phyloP scores from a whole-genome alignment of 2,113 vertebrate species.

The Bos indicus region DNA sequence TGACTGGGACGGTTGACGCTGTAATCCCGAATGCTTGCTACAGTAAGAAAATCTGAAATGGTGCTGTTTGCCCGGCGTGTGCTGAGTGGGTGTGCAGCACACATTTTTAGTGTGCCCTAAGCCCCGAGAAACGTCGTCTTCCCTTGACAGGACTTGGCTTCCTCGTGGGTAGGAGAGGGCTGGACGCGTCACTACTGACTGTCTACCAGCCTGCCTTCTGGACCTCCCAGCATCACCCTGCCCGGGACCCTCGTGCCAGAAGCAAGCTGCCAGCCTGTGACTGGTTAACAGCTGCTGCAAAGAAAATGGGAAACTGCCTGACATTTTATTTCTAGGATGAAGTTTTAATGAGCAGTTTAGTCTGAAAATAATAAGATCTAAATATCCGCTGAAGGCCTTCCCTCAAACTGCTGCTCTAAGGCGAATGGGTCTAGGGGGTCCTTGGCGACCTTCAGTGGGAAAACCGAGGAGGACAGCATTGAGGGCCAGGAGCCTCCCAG shows the following conservation, averaged over 20 bases:
- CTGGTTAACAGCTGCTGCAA: fast-evolving
- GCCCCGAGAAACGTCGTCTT: fast-evolving
- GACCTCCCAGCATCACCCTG: too few species aligned
- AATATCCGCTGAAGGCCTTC: too few species aligned
- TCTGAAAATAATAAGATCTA: neutral
- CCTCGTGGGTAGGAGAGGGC: neutral
- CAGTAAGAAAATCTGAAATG: fast-evolving
- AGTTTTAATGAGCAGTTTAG: neutral
- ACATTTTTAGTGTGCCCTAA: fast-evolving
- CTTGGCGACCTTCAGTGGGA: fast-evolving
- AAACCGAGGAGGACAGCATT: too few species aligned
- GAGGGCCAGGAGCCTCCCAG: neutral
- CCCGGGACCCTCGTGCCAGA: fast-evolving
- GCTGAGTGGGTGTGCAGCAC: fast-evolving
- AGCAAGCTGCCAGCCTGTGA: fast-evolving
- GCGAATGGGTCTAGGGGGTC: neutral
- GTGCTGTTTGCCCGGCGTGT: fast-evolving
- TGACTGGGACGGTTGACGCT: fast-evolving
- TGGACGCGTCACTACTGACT: fast-evolving
- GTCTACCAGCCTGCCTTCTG: neutral
- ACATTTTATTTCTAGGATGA: neutral
- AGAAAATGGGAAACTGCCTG: neutral
- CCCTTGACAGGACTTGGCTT: fast-evolving
- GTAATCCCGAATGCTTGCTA: fast-evolving
- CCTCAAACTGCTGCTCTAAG: neutral